A percentile compares a stretch with the other conserved stretches of the same genome.
These are phyloP conservation scores for Drosophila mayri DNA, from an alignment of 1,140 invertebrate genomes.

Conservation along the genomic window DNA sequence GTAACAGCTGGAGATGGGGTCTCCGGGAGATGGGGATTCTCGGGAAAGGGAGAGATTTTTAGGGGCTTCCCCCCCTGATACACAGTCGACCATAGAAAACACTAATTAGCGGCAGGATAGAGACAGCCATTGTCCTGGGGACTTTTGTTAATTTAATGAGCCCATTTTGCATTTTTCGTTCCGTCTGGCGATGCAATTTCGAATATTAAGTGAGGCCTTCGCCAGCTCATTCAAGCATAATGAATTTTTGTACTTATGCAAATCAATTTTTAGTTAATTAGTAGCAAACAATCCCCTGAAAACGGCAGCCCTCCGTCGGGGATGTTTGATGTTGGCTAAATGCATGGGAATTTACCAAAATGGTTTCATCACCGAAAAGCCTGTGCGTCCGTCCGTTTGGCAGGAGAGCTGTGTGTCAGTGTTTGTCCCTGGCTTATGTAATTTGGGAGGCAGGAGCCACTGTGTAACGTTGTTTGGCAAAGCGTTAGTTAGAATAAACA, in stretches of 20 bases:
- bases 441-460: conserved; percentile 8
- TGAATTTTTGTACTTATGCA: conserved; percentile 58
- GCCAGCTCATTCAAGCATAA: conserved; percentile 29
- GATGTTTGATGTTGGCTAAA: conserved; percentile 33
- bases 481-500: conserved; percentile 25
- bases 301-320: background rate
- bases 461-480: conserved; percentile 17
- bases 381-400: conserved; percentile 2
- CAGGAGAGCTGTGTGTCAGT: background rate
- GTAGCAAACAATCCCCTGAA: conserved; percentile 9
- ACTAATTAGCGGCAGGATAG: conserved; percentile 68
- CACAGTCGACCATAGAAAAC: conserved; percentile 23
- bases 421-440: conserved; percentile 12
- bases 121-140: conserved; percentile 37
- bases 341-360: conserved; percentile 24
- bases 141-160: conserved; percentile 59
- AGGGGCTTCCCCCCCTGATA: conserved; percentile 5
- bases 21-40: background rate
- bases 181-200: conserved; percentile 40
- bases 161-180: conserved; percentile 46
- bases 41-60: background rate
- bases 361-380: conserved; percentile 18
- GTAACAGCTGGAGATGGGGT: conserved; percentile 47
- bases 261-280: conserved; percentile 65
- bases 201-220: conserved; percentile 53